Evolutionary conservation across 2,888 invertebrate genomes (phyloP), one percentile per base, ranked within the genome.

Genomic region (Catocala sponsa): DNA sequence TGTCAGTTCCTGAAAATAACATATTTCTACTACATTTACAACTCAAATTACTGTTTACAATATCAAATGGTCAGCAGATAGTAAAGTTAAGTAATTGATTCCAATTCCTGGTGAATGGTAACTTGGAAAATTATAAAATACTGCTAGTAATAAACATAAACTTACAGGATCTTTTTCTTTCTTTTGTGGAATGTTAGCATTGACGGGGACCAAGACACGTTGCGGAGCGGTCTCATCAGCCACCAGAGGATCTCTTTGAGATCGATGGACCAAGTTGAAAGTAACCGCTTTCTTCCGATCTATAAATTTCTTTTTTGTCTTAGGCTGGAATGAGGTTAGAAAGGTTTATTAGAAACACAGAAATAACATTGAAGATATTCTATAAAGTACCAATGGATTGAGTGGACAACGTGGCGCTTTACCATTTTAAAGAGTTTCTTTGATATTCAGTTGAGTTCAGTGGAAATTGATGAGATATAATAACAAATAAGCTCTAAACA

Each of bases 181-280:
- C 63, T 74, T 78, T 0, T 88, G 81, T 0, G 95, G 94, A 67
- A 92, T 75, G 86, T 82, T 88, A 33, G 91, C 92, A 70, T 91
- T 94, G 6, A 96, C 90, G 2, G 97, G 97, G 5, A 97, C 95
- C 2, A 99, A 94, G 25, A 99, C 99, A 76, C 96, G 96, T 84
- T 99, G 97, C 0, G 99, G 98, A 0, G 98, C 98, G 55, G 95
- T 97, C 85, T 98, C 98, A 89, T 99, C 98, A 0, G 97, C 97
- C 0, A 96, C 95, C 55, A 99, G 89, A 0, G 99, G 99, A 96
- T 99, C 99, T 81, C 96, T 96, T 89, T 99, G 99, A 82, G 98
- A 98, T 84, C 99, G 96, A 85, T 99, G 98, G 0, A 99, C 98
- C 70, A 99, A 91, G 83, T 97, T 97, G 86, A 99, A 99, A 0